These are phyloP conservation scores for Tridacna crocea DNA, from an alignment of 2,888 invertebrate genomes.

Conservation along the genomic window DNA sequence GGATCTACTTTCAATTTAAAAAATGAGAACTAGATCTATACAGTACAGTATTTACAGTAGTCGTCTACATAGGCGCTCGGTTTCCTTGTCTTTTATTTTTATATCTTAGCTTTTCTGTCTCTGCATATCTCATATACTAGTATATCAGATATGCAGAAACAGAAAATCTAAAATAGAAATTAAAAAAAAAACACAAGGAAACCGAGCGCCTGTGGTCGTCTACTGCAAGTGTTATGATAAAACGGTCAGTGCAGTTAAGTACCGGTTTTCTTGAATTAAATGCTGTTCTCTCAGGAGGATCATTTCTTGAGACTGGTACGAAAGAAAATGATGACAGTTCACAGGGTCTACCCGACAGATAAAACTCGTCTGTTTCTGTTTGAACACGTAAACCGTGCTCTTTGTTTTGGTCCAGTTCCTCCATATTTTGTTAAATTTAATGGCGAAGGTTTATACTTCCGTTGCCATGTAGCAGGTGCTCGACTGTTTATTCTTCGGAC, in stretches of 20 bases:
- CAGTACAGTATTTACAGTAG: too few species aligned
- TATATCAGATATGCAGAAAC: too few species aligned
- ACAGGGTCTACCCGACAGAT: slow-evolving; percentile 81
- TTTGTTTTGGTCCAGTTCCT: slow-evolving; percentile 61
- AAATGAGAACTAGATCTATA: too few species aligned
- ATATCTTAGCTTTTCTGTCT: too few species aligned
- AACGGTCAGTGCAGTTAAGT: background rate
- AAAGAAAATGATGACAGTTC: slow-evolving; percentile 83
- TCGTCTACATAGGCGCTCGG: too few species aligned
- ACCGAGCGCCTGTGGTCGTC: too few species aligned
- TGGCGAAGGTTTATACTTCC: slow-evolving; percentile 57
- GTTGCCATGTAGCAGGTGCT: slow-evolving; percentile 67
- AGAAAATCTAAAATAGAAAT: too few species aligned
- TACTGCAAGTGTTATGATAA: too few species aligned
- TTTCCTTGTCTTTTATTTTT: too few species aligned
- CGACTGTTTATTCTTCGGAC: slow-evolving; percentile 1
- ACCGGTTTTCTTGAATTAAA: slow-evolving; percentile 77
- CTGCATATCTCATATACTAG: too few species aligned
- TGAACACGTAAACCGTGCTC: slow-evolving; percentile 69
- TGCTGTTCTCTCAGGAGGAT: slow-evolving; percentile 78
- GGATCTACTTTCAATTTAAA: too few species aligned
- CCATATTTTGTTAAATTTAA: slow-evolving; percentile 49
- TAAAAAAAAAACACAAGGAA: too few species aligned
- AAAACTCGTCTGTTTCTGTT: slow-evolving; percentile 79
- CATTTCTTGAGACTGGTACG: slow-evolving; percentile 77